phyloP scores from a whole-genome alignment of 2,888 invertebrate genomes.

The Homarus gammarus region DNA sequence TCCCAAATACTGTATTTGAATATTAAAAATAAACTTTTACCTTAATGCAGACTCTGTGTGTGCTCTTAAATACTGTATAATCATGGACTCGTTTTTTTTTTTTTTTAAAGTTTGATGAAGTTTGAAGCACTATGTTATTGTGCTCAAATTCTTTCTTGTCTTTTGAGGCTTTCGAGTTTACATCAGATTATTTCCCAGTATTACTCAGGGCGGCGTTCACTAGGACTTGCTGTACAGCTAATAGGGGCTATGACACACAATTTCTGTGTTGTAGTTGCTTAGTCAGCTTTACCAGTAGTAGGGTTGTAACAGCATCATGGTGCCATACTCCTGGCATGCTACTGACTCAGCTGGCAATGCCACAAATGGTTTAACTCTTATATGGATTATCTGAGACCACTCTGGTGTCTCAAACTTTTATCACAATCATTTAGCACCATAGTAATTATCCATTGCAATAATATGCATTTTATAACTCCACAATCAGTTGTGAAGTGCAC shows the following conservation, averaged over 20 bases:
- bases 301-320: background rate
- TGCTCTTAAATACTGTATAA: no score
- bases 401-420: conserved; percentile 4
- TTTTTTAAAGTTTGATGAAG: no score
- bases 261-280: background rate
- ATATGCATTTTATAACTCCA: background rate
- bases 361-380: background rate
- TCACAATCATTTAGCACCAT: conserved; percentile 6
- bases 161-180: background rate
- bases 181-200: background rate
- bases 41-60: no score
- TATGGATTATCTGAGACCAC: background rate
- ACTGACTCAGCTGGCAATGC: background rate
- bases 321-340: background rate
- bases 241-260: background rate
- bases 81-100: no score
- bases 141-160: background rate
- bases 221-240: background rate
- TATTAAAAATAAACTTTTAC: no score
- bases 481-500: background rate
- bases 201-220: background rate
- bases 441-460: conserved; percentile 12
- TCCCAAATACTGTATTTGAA: no score
- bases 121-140: background rate
- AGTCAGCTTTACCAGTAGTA: background rate